Base-by-base conservation (phyloP, 2,797 vertebrate genomes). In the Sebastes umbrosus region DNA sequence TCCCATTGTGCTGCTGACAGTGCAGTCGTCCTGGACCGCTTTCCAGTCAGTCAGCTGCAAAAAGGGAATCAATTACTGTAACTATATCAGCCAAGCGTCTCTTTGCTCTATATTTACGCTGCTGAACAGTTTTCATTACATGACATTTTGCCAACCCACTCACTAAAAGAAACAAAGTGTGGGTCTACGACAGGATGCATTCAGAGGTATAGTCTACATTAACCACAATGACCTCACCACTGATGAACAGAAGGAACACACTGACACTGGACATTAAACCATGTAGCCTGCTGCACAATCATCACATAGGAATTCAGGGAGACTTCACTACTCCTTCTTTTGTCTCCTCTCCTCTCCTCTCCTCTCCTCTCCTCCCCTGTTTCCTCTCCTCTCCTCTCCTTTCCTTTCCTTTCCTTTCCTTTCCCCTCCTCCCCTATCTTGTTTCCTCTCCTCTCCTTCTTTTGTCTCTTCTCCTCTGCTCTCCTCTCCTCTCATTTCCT, bases 11-110 rank as follows among this genome's bases (percentile, higher is more conserved):
- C 69, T 71, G 76, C 71, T 75, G 72, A 72, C 67, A 46, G 11
- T 22, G 50, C 54, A 69, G 39, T 73, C 36, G 43, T 31, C 25
- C 34, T 4, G 4, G 25, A 54, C 32, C 13, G 24, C 2, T 65
- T 36, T 39, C 58, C 52, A 22, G 36, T 60, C 82, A 63, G 24
- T 43, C 67, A 60, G 43, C 64, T 55, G 65, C n/a, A 75, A 80
- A 78, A 60, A 77, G 24, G 4, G 31, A 66, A 11, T 77, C 34
- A 68, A 25, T 71, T 39, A 71, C 57, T 18, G 25, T 59, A 59
- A 75, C 55, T 66, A 31, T 74, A 69, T 65, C 31, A 1, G 0
- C 36, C 18, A 8, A 24, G 31, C 67, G 36, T 39, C n/a, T 52
- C 20, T 39, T 29, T 34, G 43, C 20, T 43, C 27, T 25, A 55